Conservation (phyloP, 1,140 invertebrate species). For the Eumeta japonica region DNA sequence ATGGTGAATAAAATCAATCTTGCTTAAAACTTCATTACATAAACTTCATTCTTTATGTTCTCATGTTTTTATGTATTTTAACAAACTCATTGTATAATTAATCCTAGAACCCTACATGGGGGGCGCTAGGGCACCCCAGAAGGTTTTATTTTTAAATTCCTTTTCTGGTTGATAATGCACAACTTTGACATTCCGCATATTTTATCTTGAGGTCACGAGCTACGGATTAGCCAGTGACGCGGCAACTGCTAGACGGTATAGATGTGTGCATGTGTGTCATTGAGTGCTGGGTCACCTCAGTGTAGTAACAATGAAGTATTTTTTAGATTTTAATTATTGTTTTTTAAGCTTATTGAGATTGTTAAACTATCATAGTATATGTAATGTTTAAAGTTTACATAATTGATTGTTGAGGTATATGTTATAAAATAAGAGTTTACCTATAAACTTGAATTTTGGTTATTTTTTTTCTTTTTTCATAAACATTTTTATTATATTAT, state of each 20-base stretch:
- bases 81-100: too few species aligned
- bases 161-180: not conserved
- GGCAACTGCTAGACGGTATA: not conserved
- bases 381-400: too few species aligned
- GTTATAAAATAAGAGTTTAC: not conserved
- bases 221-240: not conserved
- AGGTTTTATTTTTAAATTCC: conserved; percentile 1
- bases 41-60: too few species aligned
- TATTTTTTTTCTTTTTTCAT: not conserved
- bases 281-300: not conserved
- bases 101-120: conserved; percentile 1
- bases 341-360: not conserved
- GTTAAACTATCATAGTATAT: too few species aligned
- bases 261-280: not conserved
- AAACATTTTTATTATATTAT: not conserved
- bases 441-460: not conserved
- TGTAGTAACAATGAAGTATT: conserved; percentile 1
- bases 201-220: not conserved
- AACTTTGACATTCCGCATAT: not conserved
- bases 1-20: too few species aligned
- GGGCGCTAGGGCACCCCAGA: not conserved
- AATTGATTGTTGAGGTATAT: not conserved
- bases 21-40: too few species aligned
- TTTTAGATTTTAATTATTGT: not conserved
- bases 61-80: too few species aligned